Conservation (phyloP, 2,797 vertebrate species). For the Spheniscus humboldti region DNA sequence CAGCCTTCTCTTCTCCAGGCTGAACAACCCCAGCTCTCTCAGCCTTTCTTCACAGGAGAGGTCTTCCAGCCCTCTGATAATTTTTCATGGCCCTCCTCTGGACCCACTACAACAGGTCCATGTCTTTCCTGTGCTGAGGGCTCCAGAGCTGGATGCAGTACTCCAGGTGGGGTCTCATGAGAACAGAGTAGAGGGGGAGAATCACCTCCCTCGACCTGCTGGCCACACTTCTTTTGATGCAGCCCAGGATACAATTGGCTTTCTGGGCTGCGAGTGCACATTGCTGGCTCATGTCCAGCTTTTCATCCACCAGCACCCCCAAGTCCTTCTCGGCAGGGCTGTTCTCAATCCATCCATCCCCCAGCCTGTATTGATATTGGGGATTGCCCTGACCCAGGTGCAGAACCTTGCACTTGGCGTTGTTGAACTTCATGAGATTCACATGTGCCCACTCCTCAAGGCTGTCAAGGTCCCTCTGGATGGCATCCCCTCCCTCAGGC, state of each 20-base stretch:
- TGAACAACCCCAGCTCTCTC: not conserved
- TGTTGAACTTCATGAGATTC: not conserved
- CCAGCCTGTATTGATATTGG: not conserved
- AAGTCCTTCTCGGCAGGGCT: not conserved
- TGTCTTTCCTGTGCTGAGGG: not conserved
- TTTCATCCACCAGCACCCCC: not conserved
- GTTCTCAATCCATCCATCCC: not conserved
- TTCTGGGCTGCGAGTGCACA: not conserved
- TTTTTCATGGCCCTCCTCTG: not conserved
- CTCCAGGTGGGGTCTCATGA: not conserved
- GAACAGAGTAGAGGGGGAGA: not conserved
- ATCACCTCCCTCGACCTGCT: not conserved
- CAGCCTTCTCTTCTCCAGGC: not conserved
- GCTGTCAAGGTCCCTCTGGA: too few relatives aligned
- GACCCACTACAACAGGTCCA: not conserved
- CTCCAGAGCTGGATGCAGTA: not conserved
- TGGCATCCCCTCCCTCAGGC: too few relatives aligned
- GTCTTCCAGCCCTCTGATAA: not conserved
- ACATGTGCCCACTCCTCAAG: not conserved
- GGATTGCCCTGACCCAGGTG: not conserved
- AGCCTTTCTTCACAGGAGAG: not conserved
- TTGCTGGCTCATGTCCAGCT: not conserved
- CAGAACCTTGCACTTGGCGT: not conserved
- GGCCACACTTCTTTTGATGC: not conserved
- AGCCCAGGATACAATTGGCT: rapidly evolving